Evolutionary conservation across 2,113 vertebrate species (phyloP).

Genomic region (Sardina pilchardus): DNA sequence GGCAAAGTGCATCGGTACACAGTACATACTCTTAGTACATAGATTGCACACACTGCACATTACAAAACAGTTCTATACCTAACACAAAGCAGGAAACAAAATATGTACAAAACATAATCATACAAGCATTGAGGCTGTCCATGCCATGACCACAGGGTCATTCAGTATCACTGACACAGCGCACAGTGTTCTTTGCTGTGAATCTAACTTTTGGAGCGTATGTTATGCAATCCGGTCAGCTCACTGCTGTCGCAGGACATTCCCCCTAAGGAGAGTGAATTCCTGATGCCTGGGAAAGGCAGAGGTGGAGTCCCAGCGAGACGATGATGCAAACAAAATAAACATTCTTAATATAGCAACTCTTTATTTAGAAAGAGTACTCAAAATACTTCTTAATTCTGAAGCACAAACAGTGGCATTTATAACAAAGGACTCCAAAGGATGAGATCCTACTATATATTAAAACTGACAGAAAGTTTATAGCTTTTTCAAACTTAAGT

Average conservation of each 20-base stretch:
- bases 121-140: not conserved
- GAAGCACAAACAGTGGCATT: not conserved
- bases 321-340: not conserved
- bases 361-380: not conserved
- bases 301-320: not conserved
- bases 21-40: not conserved
- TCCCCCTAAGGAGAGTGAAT: not conserved
- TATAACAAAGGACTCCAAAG: not conserved
- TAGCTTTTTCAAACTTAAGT: not conserved
- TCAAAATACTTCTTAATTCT: not conserved
- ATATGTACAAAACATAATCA: not conserved
- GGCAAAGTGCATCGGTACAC: not conserved
- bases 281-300: slow-evolving; percentile 19
- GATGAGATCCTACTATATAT: not conserved
- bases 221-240: not conserved
- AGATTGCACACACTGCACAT: not conserved
- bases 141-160: not conserved
- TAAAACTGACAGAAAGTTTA: not conserved
- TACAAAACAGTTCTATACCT: not conserved
- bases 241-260: not conserved
- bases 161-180: not conserved
- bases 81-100: not conserved
- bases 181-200: not conserved
- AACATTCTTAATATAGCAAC: not conserved
- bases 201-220: not conserved